Base-by-base conservation (phyloP, 2,797 vertebrate genomes). In the Chelmon rostratus region DNA sequence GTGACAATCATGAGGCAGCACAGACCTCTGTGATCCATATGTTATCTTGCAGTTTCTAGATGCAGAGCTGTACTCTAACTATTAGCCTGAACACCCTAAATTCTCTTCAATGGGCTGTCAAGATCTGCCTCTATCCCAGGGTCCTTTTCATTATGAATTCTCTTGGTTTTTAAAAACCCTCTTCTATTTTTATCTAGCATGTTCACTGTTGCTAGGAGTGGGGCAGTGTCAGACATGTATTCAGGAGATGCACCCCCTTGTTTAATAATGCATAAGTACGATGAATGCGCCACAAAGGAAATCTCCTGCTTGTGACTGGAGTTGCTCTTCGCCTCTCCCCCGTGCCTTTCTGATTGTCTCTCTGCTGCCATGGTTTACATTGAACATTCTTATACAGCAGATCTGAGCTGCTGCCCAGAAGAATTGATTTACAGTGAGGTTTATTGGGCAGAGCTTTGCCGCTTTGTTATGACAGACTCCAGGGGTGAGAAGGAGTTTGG, bases 141-240 rank as follows among this genome's bases (percentile, higher is more conserved):
- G 67, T 85, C 59, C 68, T 83, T 87, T 86, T 85, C 81, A 82
- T 85, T 80, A 64, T 25, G 64, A 91, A 86, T 89, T 89, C 63
- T 82, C 77, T 66, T 44, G 73, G 57, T 90, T 92, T 93, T 86
- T 82, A 82, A 84, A 91, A 92, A 80, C 73, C 73, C 82, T 89
- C 84, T 88, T 91, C 92, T 93, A 93, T 93, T 94, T 94, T 92
- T 92, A 93, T 92, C 91, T 76, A 58, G 70, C 67, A 76, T 89
- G 87, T 90, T 92, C 88, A 38, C 92, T 94, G 91, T 94, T 93
- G 93, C 93, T 94, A 93, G 87, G 94, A 94, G 89, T 88, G 82
- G 84, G 81, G 76, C 82, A 81, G 83, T 62, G 81, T 77, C 79
- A 74, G 83, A 86, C 88, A 71, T 82, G 89, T 86, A 82, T 92